Percentiles rank a stretch among this genome's conserved stretches.
These are phyloP conservation scores for Chrysomallon squamiferum DNA, from an alignment of 1,140 invertebrate species.

Conservation along the genomic window DNA sequence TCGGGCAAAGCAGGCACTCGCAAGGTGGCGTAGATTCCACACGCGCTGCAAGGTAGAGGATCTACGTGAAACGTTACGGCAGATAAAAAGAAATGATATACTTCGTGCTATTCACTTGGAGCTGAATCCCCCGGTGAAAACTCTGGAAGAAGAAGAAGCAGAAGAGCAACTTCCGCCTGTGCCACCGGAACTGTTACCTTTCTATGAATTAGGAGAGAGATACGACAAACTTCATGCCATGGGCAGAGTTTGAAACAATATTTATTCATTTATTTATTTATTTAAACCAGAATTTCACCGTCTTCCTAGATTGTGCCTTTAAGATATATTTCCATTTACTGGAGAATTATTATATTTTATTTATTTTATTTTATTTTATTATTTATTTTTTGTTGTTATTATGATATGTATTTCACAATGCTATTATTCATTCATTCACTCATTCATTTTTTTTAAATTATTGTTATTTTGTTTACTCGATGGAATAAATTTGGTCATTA, in stretches of 20 bases:
- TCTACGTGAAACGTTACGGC: conserved; percentile 24
- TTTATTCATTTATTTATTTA: no score
- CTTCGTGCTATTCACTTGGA: conserved; percentile 26
- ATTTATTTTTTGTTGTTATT: no score
- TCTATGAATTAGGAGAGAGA: conserved; percentile 35
- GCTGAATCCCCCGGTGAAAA: conserved; percentile 23
- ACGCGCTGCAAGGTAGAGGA: conserved; percentile 41
- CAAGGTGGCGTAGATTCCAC: conserved; percentile 45
- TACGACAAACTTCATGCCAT: conserved; percentile 36
- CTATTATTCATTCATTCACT: no score
- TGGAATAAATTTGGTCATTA: no score
- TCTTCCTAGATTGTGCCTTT: no score
- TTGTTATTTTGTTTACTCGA: no score
- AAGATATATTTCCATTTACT: no score
- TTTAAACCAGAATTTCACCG: no score
- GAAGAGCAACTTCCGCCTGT: conserved; percentile 26
- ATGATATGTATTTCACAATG: no score
- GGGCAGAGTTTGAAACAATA: not conserved
- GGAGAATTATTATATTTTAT: no score
- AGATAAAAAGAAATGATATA: conserved; percentile 33
- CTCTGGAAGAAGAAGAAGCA: conserved; percentile 10
- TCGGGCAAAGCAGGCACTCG: conserved; percentile 22
- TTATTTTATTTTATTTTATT: no score
- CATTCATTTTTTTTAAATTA: no score
- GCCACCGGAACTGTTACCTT: conserved; percentile 36